phyloP scores from a whole-genome alignment of 2,113 vertebrate genomes.

The Calonectris borealis region DNA sequence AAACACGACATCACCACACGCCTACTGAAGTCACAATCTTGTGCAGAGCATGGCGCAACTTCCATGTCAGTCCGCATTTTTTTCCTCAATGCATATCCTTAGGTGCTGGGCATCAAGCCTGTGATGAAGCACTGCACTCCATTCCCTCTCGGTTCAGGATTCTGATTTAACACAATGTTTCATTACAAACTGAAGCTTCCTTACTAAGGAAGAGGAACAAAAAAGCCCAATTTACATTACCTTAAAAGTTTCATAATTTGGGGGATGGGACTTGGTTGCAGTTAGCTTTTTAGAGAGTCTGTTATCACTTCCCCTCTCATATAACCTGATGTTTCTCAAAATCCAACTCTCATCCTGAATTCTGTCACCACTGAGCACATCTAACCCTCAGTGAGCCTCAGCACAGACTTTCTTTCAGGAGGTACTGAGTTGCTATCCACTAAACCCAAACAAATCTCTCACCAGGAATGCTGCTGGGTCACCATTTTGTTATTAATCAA shows the following conservation, averaged over 20 bases:
- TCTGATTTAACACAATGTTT: background rate
- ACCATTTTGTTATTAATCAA: background rate
- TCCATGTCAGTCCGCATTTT: accelerated
- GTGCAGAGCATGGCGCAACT: background rate
- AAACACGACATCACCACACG: background rate
- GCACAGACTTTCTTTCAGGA: background rate
- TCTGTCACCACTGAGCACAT: background rate
- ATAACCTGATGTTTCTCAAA: background rate
- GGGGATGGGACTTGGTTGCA: background rate
- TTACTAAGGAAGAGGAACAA: background rate
- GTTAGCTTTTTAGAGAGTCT: background rate
- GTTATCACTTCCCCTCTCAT: background rate
- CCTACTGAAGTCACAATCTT: background rate
- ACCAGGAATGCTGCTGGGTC: background rate
- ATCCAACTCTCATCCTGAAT: background rate
- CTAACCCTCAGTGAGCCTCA: background rate
- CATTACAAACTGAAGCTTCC: background rate
- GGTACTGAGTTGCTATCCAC: background rate
- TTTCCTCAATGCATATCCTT: background rate
- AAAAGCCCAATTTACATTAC: background rate
- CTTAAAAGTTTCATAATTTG: background rate
- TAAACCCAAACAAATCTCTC: background rate
- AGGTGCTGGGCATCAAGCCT: background rate
- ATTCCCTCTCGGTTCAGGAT: background rate
- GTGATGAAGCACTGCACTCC: background rate